These are phyloP conservation scores for Kryptopterus vitreolus DNA, from an alignment of 2,797 vertebrate genomes.

Conservation along the genomic window DNA sequence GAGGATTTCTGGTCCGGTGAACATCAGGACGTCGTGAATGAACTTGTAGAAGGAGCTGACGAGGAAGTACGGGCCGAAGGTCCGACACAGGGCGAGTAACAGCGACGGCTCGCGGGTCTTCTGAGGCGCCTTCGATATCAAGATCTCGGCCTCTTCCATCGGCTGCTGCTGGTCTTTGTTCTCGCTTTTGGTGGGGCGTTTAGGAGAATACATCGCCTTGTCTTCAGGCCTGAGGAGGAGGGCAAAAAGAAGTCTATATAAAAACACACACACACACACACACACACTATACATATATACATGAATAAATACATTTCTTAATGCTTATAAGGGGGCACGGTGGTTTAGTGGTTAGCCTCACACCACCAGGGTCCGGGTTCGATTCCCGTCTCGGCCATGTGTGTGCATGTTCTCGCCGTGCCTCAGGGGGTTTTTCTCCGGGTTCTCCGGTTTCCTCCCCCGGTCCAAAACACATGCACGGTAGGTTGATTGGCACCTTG, in stretches of 20 bases:
- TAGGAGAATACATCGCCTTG: constrained; percentile 74
- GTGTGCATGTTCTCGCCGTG: no score
- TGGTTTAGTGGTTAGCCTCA: no score
- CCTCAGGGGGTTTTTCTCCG: no score
- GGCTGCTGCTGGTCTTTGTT: constrained; percentile 64
- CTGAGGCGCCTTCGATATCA: constrained; percentile 75
- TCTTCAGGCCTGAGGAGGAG: constrained; percentile 61
- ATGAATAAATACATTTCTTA: neutral
- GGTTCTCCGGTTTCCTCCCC: no score
- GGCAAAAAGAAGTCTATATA: neutral
- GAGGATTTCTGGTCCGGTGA: constrained; percentile 87
- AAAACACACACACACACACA: neutral
- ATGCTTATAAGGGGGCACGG: no score
- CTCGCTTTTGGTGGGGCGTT: constrained; percentile 59
- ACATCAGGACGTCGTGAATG: constrained; percentile 93
- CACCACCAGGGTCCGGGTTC: no score
- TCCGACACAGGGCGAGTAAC: constrained; percentile 84
- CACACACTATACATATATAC: neutral
- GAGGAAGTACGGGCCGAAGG: constrained; percentile 93
- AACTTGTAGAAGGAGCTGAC: constrained; percentile 91
- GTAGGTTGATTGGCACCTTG: no score
- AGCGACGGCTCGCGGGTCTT: constrained; percentile 83
- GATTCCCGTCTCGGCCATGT: no score
- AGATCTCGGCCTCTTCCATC: constrained; percentile 84
- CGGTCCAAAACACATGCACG: no score